Evolutionary conservation across 2,888 invertebrate genomes (phyloP).

Genomic region (Diploptera punctata): DNA sequence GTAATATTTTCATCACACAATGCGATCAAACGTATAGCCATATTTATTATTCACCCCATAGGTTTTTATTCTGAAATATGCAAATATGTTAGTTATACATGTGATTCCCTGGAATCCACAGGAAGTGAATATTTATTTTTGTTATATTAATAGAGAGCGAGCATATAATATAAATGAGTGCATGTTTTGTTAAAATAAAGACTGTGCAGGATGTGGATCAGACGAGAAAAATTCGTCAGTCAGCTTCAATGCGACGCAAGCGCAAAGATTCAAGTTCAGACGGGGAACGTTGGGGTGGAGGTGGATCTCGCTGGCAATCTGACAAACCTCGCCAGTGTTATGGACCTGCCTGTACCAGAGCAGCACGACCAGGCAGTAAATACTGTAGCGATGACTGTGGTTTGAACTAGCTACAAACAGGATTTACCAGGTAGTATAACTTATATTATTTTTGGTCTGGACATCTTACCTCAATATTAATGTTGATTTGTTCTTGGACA

Average conservation of each 20-base stretch:
- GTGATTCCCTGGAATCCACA: too few relatives aligned
- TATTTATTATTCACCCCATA: too few relatives aligned
- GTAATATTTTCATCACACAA: too few relatives aligned
- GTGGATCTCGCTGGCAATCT: conserved; percentile 40
- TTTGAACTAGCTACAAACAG: conserved; percentile 82
- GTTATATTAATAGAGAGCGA: too few relatives aligned
- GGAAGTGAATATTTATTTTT: too few relatives aligned
- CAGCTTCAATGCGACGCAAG: conserved; percentile 39
- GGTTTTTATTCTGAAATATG: too few relatives aligned
- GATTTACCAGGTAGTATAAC: conserved; percentile 73
- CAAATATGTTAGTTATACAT: too few relatives aligned
- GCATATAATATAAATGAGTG: too few relatives aligned
- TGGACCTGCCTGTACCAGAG: conserved; percentile 85
- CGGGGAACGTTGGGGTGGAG: conserved; percentile 36
- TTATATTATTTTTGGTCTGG: too few relatives aligned
- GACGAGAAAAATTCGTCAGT: neutral
- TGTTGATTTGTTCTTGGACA: too few relatives aligned
- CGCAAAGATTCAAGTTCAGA: conserved; percentile 47
- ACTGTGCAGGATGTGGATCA: conserved; percentile 16
- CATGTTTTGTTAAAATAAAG: neutral
- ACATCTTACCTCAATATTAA: too few relatives aligned
- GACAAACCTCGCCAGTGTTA: conserved; percentile 80
- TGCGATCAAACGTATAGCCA: too few relatives aligned
- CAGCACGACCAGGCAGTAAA: conserved; percentile 82
- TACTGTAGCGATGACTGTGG: conserved; percentile 96